A percentile compares a stretch with the other conserved stretches of the same genome.
Conservation (phyloP, 2,888 invertebrate species). For the Trimorus sp. region DNA sequence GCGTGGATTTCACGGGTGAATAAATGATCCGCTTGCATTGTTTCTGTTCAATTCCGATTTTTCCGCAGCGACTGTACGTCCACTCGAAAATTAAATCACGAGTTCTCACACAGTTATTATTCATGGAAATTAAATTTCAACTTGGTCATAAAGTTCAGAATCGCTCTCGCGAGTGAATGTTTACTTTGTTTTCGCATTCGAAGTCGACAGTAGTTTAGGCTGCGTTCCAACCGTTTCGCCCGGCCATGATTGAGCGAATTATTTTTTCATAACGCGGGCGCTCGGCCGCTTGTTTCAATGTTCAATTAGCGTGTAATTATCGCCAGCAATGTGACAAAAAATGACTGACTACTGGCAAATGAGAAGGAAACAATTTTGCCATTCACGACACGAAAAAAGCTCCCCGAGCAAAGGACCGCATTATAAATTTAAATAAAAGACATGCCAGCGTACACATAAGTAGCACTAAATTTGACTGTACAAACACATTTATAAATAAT, state of each 20-base stretch:
- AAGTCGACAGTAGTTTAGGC: slow-evolving; percentile 55
- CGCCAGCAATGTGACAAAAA: slow-evolving; percentile 3
- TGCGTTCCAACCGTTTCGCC: slow-evolving; percentile 47
- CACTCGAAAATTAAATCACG: slow-evolving; percentile 54
- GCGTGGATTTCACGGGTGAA: slow-evolving; percentile 16
- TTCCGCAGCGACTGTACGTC: slow-evolving; percentile 41
- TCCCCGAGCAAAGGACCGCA: slow-evolving; percentile 13
- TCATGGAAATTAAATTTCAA: slow-evolving; percentile 61
- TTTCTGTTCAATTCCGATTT: slow-evolving; percentile 45
- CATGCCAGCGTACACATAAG: slow-evolving; percentile 34
- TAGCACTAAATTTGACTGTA: slow-evolving; percentile 49
- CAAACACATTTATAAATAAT: slow-evolving; percentile 61
- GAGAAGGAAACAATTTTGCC: not conserved
- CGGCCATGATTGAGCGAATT: slow-evolving; percentile 22
- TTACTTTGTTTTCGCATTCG: slow-evolving; percentile 61
- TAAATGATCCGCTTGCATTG: slow-evolving; percentile 38
- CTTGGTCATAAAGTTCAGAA: slow-evolving; percentile 60
- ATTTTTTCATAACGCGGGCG: slow-evolving; percentile 21
- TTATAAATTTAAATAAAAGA: slow-evolving; percentile 54
- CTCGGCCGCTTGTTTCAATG: slow-evolving; percentile 10
- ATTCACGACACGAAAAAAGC: too few species aligned
- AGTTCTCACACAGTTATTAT: slow-evolving; percentile 56
- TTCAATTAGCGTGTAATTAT: slow-evolving; percentile 24
- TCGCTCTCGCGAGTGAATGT: slow-evolving; percentile 61
- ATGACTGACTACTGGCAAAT: not conserved